Base-by-base conservation (phyloP, 2,888 invertebrate genomes). In the Hemistola chrysoprasaria region DNA sequence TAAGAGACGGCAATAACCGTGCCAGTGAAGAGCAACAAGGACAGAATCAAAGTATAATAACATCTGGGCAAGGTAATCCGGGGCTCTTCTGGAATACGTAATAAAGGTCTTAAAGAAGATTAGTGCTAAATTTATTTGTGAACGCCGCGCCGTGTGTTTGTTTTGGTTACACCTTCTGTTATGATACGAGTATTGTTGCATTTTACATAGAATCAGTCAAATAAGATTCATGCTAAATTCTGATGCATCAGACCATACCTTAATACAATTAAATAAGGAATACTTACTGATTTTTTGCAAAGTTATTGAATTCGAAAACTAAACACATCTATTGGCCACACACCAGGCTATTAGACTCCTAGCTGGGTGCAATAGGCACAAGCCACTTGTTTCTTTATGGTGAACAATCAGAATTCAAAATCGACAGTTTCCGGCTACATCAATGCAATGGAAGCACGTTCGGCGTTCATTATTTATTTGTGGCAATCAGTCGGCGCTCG, bases 21-120 rank as follows among this genome's bases (percentile, higher is more conserved):
- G 0, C 4, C 1, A 1, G 4, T 22, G 1, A 27, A 11, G 52
- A 10, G 29, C 26, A 38, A 53, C 34, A 34, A 41, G 26, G 42
- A 39, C 22, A 38, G 22, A 11, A 46, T 39, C 37, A 49, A 40
- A 43, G 47, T 38, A 55, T 50, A 48, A 47, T 56, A 49, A 36
- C 43, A 40, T 39, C 43, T 39, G 43, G 36, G 42, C 55, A 59
- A n/a, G 56, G 62, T 69, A 65, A 67, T 61, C 62, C 61, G 33
- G 35, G 53, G 47, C 53, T 60, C 50, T 56, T 56, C 36, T 56
- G 50, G 60, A 69, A 65, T 65, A 65, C 55, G 57, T 62, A 65
- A 63, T 63, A 62, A 57, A 60, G 55, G 49, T 58, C 47, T 36
- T 32, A 42, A 42, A 31, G 21, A 23, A 25, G 36, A 36, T 42